Base-by-base conservation (phyloP, 1,140 invertebrate genomes). In the Drosophila parvula region DNA sequence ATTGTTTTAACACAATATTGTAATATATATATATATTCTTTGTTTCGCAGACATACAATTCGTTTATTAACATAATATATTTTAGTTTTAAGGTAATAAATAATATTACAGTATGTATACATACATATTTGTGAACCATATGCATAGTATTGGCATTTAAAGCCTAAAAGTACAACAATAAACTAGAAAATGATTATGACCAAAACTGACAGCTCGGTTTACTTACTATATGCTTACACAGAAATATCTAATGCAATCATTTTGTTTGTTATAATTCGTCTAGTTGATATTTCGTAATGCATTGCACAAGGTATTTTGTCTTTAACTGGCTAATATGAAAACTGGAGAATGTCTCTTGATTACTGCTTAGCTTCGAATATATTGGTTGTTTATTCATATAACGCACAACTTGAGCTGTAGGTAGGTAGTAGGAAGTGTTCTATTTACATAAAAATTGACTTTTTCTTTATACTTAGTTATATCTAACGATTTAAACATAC, bases 391-490 rank as follows among this genome's bases (percentile, higher is more conserved):
- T 65, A 56, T 47, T 36, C 32, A 44, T 55, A 50, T 57, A 67
- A 79, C 79, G 79, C 76, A 78, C 77, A 79, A 60, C 22, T 74
- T 83, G 79, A 83, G 76, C 81, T 57, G 61, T 41, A 62, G 28
- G 61, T 41, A 62, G 28, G n/a, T 62, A 62, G 28, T 70, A 28
- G 18, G 41, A 27, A 18, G 8, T 51, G 41, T 14, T 53, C 3
- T 88, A 88, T 86, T 48, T 86, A 86, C 82, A 88, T n/a, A 62
- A 43, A 75, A 86, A 86, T 86, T 86, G 82, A 86, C 82, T 45
- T 74, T 57, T 44, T 40, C 36, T 50, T 77, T 76, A 28, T 28
- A 41, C 55, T 59, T 70, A 58, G 36, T 71, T 71, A 70, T 34
- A 57, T 22, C 67, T 70, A 70, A 40, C 28, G 50, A 18, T 48